Conservation (phyloP, 2,888 invertebrate genomes). For the Rhimphoctona megacephalus region DNA sequence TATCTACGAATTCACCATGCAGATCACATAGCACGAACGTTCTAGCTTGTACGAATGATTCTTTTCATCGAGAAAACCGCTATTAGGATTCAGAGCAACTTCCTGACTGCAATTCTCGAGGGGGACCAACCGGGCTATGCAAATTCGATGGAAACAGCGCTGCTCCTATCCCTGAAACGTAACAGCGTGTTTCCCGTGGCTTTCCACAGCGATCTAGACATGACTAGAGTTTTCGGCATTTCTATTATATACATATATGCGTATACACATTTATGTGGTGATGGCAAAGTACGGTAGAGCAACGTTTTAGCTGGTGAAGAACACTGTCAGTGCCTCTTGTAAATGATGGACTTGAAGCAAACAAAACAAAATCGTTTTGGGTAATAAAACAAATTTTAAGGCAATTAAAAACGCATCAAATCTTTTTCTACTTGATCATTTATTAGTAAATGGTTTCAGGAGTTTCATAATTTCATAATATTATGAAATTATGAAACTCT, state of each 20-base stretch:
- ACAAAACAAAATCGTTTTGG: background rate
- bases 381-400: background rate
- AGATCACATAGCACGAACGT: conserved; percentile 69
- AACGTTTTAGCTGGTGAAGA: conserved; percentile 35
- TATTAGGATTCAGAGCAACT: conserved; percentile 79
- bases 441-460: no score
- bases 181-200: conserved; percentile 52
- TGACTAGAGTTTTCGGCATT: conserved; percentile 42
- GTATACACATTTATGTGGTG: background rate
- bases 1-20: conserved; percentile 58
- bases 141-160: conserved; percentile 76
- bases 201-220: conserved; percentile 51
- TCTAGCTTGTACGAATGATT: conserved; percentile 72
- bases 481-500: no score
- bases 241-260: conserved; percentile 18
- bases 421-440: background rate
- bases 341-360: conserved; percentile 33
- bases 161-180: conserved; percentile 45
- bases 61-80: conserved; percentile 74
- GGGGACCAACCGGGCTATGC: conserved; percentile 73
- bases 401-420: background rate
- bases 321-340: conserved; percentile 65
- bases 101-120: conserved; percentile 75
- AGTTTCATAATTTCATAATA: no score
- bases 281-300: conserved; percentile 3